A percentile compares a stretch with the other conserved stretches of the same genome.
Conservation (phyloP, 2,888 invertebrate genomes). For the Sarcophaga caerulescens region DNA sequence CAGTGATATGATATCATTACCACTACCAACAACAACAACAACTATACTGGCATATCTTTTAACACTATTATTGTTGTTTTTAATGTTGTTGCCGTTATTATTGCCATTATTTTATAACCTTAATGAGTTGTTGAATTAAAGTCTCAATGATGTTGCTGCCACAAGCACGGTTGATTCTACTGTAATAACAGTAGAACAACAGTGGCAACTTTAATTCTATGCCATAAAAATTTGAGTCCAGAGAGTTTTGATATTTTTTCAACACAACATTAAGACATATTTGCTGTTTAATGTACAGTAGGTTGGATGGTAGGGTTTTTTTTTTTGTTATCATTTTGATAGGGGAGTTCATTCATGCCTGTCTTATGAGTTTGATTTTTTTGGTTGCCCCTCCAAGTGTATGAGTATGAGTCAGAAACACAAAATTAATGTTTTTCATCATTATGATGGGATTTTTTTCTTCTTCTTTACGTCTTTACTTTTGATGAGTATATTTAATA, state of each 20-base stretch:
- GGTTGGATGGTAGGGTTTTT: slow-evolving; percentile 23
- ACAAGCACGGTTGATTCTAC: slow-evolving; percentile 13
- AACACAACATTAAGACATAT: not conserved
- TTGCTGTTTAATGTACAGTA: not conserved
- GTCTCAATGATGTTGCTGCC: slow-evolving; percentile 12
- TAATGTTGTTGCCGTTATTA: slow-evolving; percentile 36
- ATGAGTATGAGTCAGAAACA: slow-evolving; percentile 29
- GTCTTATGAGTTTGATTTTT: not conserved
- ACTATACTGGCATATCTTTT: not conserved
- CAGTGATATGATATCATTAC: slow-evolving; percentile 22
- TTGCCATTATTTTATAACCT: slow-evolving; percentile 64
- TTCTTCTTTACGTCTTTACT: slow-evolving; percentile 9
- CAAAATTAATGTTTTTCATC: slow-evolving; percentile 60
- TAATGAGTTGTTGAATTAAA: slow-evolving; percentile 65
- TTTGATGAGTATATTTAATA: slow-evolving; percentile 27
- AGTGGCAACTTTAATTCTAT: not conserved
- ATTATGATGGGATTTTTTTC: slow-evolving; percentile 53
- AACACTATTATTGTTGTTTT: not conserved
- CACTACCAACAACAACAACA: slow-evolving; percentile 31
- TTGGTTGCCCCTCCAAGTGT: not conserved
- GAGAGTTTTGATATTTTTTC: not conserved
- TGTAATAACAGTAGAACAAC: slow-evolving; percentile 7
- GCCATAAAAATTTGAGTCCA: not conserved
- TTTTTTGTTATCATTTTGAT: slow-evolving; percentile 18
- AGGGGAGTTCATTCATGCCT: not conserved